phyloP scores from a whole-genome alignment of 2,113 vertebrate genomes.

The Anarrhichthys ocellatus region DNA sequence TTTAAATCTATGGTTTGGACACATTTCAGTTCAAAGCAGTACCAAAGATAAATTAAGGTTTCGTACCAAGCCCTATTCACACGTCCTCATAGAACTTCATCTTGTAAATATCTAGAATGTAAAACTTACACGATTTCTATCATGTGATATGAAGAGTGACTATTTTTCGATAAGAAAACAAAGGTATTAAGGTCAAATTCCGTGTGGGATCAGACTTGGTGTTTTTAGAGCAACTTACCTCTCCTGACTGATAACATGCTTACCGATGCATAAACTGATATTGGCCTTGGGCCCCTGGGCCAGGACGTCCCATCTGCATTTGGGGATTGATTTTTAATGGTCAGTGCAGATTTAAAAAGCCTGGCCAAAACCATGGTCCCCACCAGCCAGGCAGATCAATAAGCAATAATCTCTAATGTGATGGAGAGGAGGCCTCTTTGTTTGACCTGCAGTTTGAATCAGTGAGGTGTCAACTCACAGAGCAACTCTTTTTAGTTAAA shows the following conservation, averaged over 20 bases:
- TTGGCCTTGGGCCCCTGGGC: background rate
- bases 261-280: conserved; percentile 10
- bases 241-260: conserved; percentile 19
- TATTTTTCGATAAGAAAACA: background rate
- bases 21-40: background rate
- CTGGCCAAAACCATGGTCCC: conserved; percentile 19
- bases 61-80: background rate
- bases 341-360: conserved; percentile 43
- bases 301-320: conserved; percentile 36
- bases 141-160: background rate
- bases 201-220: background rate
- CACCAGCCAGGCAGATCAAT: conserved; percentile 64
- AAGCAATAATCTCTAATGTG: conserved; percentile 68
- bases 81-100: background rate
- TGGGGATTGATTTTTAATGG: conserved; percentile 39
- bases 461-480: conserved; percentile 45
- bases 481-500: conserved; percentile 34
- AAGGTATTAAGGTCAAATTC: background rate
- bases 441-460: conserved; percentile 61
- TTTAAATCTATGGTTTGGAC: background rate
- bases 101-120: background rate
- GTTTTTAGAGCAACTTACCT: background rate
- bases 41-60: background rate
- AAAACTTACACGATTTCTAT: background rate
- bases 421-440: conserved; percentile 40